These are phyloP conservation scores for Leptinotarsa rubiginosa DNA, from an alignment of 2,888 invertebrate species.

Conservation along the genomic window DNA sequence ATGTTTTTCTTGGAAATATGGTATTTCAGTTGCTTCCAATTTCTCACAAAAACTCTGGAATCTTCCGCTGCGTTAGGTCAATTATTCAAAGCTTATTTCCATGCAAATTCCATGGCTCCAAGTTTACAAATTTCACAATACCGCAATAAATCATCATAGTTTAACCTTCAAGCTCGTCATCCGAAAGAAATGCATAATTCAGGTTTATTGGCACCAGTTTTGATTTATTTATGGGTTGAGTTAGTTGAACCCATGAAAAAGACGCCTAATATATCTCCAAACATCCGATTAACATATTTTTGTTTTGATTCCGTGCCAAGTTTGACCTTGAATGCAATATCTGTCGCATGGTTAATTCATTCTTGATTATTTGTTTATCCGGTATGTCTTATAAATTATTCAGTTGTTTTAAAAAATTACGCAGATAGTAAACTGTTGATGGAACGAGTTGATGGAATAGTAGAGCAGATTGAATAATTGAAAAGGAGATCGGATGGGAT, in stretches of 20 bases:
- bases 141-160: background rate
- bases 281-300: constrained; percentile 17
- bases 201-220: constrained; percentile 8
- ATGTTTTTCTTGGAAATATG: too few relatives aligned
- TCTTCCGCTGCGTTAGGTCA: too few relatives aligned
- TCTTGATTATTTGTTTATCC: constrained; percentile 13
- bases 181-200: background rate
- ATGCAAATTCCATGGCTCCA: background rate
- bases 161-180: background rate
- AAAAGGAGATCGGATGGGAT: background rate
- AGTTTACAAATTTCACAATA: background rate
- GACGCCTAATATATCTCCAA: constrained; percentile 8
- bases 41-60: too few relatives aligned
- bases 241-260: constrained; percentile 11
- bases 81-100: background rate
- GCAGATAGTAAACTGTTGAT: background rate
- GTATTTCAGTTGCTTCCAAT: too few relatives aligned
- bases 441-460: background rate
- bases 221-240: constrained; percentile 4
- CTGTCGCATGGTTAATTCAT: constrained; percentile 3
- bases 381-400: constrained; percentile 15
- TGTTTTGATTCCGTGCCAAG: constrained; percentile 10
- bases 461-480: constrained; percentile 2
- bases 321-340: constrained; percentile 16
- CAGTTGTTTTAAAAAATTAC: constrained; percentile 12